Evolutionary conservation across 2,797 vertebrate genomes (phyloP), one percentile per base, ranked within the genome.

Genomic region (Pipistrellus kuhlii): DNA sequence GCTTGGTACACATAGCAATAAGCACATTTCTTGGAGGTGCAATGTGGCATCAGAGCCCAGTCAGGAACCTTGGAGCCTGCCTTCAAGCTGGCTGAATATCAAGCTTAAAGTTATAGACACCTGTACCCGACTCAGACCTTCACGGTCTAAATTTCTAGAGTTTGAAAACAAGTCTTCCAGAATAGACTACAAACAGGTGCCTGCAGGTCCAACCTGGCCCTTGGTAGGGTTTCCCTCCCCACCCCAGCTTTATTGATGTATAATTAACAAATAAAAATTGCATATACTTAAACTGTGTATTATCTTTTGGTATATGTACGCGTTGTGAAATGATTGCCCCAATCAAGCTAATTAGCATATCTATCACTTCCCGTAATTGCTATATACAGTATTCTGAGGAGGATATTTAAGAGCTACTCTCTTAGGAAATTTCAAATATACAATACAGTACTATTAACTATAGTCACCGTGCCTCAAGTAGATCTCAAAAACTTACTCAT

Each of bases 121-220:
- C 18, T 25, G 32, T 20, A 12, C 11, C 3, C 4, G 35, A 11
- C 53, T 21, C 10, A 17, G 51, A 71, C 44, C 46, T 76, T 69
- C 15, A 46, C 30, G 57, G 75, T 53, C 64, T 30, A 4, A 32
- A 69, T 75, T 77, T 68, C 48, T 21, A 64, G 20, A 12, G 21
- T 57, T 44, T 87, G 44, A 5, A 94, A 88, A 90, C 12, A 17
- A 55, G 1, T 38, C 18, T 69, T 91, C 46, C 68, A 77, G 69
- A 68, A 85, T 0, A 88, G 53, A 44, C 20, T 35, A 30, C 21
- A 62, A 48, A 81, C 18, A 15, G 30, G 35, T n/a, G 35, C 32
- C 68, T 7, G 0, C 2, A 44, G 57, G 7, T 17, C 44, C 35
- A n/a, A 27, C 17, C 48, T n/a, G 30, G 48, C 12, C 35, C 17